Conservation (phyloP, 2,797 vertebrate species). For the Perdix hodgsoniae region DNA sequence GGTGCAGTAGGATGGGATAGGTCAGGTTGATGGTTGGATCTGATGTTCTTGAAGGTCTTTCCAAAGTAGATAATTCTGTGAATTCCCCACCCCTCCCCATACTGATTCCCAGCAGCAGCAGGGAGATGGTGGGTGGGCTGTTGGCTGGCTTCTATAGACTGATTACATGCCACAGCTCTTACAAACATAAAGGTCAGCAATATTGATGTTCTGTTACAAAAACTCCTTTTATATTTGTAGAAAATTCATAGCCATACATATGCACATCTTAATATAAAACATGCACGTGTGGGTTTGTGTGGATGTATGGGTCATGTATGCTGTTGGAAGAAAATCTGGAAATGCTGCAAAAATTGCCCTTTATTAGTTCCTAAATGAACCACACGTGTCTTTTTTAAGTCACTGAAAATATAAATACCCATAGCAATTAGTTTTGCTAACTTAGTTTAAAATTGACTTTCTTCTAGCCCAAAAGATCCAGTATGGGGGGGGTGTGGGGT, state of each 20-base stretch:
- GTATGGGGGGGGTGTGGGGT: fast-evolving
- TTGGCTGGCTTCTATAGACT: not conserved
- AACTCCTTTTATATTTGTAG: fast-evolving
- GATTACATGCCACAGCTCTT: not conserved
- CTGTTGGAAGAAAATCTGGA: not conserved
- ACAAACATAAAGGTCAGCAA: not conserved
- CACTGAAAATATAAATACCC: fast-evolving
- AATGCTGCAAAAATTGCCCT: not conserved
- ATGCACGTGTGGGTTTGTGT: fast-evolving
- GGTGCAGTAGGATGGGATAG: not conserved
- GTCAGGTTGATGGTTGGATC: not conserved
- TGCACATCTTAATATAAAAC: not conserved
- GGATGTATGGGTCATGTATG: fast-evolving
- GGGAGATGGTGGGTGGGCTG: not conserved
- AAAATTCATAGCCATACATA: not conserved
- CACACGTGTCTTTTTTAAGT: not conserved
- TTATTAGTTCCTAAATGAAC: not conserved
- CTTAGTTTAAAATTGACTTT: not conserved
- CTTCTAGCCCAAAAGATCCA: not conserved
- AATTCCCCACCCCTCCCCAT: not conserved
- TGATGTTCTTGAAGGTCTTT: not conserved
- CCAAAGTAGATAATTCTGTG: not conserved
- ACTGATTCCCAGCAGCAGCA: not conserved
- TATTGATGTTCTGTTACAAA: not conserved
- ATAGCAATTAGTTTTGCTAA: not conserved